Evolutionary conservation across 2,113 vertebrate genomes (phyloP).

Genomic region (Probosciger aterrimus): DNA sequence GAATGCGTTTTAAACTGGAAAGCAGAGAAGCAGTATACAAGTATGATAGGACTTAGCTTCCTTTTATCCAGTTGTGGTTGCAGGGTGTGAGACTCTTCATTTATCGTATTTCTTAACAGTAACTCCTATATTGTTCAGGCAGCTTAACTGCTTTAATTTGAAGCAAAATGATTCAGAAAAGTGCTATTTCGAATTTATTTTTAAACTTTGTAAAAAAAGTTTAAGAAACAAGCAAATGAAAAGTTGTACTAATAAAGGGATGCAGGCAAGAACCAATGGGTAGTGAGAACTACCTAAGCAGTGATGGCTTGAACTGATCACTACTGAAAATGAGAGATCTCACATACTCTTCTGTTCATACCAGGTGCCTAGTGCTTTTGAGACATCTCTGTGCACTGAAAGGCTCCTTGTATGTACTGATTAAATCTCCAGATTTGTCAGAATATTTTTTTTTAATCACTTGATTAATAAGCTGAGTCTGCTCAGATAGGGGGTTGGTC

Average conservation of each 20-base stretch:
- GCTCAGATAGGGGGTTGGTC: not conserved
- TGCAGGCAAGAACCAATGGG: not conserved
- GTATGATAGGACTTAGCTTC: not conserved
- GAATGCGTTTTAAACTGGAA: not conserved
- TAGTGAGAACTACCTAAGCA: not conserved
- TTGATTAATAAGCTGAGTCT: not conserved
- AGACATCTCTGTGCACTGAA: not conserved
- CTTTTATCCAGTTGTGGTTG: not conserved
- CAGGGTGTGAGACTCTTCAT: not conserved
- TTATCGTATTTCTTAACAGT: not conserved
- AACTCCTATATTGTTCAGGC: not conserved
- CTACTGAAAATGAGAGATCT: not conserved
- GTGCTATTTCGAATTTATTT: not conserved
- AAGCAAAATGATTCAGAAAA: not conserved
- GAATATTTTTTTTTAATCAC: not conserved
- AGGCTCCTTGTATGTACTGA: not conserved
- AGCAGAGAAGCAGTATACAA: not conserved
- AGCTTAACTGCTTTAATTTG: not conserved
- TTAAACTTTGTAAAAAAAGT: not conserved
- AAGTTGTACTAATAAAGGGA: not conserved
- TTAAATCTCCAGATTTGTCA: not conserved
- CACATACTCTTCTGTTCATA: not conserved
- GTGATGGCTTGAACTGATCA: not conserved
- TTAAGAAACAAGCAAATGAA: not conserved
- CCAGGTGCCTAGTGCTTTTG: not conserved